Evolutionary conservation across 2,888 invertebrate species (phyloP), one percentile per base, ranked within the genome.

Genomic region (Allolobophora icterica): DNA sequence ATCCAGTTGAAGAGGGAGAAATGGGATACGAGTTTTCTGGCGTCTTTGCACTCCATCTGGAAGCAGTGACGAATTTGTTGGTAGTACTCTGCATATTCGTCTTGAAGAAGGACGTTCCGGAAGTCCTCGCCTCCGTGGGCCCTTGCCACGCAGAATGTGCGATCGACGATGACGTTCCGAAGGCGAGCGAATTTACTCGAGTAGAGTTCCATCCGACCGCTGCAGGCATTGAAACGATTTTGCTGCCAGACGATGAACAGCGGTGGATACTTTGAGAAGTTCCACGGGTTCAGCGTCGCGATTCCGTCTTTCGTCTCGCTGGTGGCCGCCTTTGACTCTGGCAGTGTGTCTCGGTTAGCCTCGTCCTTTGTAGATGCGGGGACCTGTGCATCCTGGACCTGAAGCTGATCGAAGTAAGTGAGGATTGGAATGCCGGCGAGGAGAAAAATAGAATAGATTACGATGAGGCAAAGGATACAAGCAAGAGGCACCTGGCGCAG

Each of bases 61-160:
- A 93, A 92, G 84, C 92, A 93, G 30, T 92, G 92, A 42, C 90
- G 45, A 19, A 91, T 89, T 34, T 90, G 92, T 0, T 83, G 87
- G 40, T 91, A 93, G 83, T 92, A 93, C 90, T 93, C 93, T 11
- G 84, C 90, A 6, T 92, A 90, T 89, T 93, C 93, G 3, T 91
- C 84, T 89, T 94, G 93, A 83, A 92, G 92, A 0, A 93, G 35
- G 24, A 94, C 93, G 6, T 89, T 42, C 33, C 90, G 11, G 11
- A 93, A 91, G 13, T 90, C 52, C 91, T 93, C 93, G 15, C 93
- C 93, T 17, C 93, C 93, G n/a, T 90, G 58, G 33, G 90, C 91
- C 34, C 40, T 84, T 33, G 90, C n/a, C n/a, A 87, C 45, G 52
- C 90, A 91, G 45, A 40, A 92, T 4, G 89, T 89, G 35, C 90